Percentiles rank a stretch among this genome's conserved stretches.
These are phyloP conservation scores for Agrochola litura DNA, from an alignment of 2,888 invertebrate genomes.

Conservation along the genomic window DNA sequence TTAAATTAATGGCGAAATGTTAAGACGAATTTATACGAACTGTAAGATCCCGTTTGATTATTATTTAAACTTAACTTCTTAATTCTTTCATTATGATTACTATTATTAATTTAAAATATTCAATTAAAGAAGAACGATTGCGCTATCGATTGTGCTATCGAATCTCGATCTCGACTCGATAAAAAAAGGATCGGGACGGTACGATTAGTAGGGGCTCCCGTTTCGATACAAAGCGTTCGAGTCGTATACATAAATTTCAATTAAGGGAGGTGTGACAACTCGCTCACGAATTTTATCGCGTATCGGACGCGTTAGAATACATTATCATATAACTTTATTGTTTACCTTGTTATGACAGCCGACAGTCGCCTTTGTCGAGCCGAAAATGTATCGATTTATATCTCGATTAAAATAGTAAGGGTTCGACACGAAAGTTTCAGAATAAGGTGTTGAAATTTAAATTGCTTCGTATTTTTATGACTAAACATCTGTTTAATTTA, in stretches of 20 bases:
- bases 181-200: constrained; percentile 32
- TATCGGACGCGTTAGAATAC: constrained; percentile 75
- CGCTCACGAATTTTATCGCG: constrained; percentile 80
- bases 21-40: constrained; percentile 16
- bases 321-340: constrained; percentile 80
- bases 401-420: constrained; percentile 54
- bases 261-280: constrained; percentile 85
- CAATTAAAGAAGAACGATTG: constrained; percentile 57
- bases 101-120: constrained; percentile 56
- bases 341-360: constrained; percentile 80
- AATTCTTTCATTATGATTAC: constrained; percentile 36
- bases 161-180: constrained; percentile 59
- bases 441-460: constrained; percentile 53
- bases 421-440: constrained; percentile 32
- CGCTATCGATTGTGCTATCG: constrained; percentile 42
- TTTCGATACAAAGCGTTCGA: constrained; percentile 72
- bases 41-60: constrained; percentile 42
- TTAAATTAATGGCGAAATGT: constrained; percentile 26
- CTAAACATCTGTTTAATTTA: constrained; percentile 51
- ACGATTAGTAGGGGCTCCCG: constrained; percentile 61
- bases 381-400: constrained; percentile 59
- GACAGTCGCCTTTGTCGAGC: constrained; percentile 66
- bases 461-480: constrained; percentile 39
- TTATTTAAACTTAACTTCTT: constrained; percentile 31
- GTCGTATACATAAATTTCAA: constrained; percentile 87